Evolutionary conservation across 2,888 invertebrate species (phyloP).

Genomic region (Melinaea marsaeus): DNA sequence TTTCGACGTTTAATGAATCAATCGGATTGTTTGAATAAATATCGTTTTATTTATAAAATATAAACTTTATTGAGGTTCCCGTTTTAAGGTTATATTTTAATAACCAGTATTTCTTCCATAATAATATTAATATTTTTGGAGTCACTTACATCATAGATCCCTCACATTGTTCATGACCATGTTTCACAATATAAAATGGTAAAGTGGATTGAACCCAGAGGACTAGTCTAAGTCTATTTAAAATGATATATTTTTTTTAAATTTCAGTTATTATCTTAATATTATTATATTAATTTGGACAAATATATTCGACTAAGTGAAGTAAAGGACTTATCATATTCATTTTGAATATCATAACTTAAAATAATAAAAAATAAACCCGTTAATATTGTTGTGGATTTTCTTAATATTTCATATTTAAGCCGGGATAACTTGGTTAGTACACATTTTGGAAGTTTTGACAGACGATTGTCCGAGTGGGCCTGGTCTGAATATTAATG

Average conservation of each 20-base stretch:
- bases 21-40: constrained; percentile 8
- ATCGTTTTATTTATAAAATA: constrained; percentile 10
- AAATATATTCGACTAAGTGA: too few species aligned
- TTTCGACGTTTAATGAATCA: constrained; percentile 11
- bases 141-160: too few species aligned
- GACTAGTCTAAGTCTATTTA: too few species aligned
- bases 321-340: too few species aligned
- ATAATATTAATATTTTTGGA: not conserved
- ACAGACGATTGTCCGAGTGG: constrained; percentile 3
- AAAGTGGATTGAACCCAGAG: too few species aligned
- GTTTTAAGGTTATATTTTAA: not conserved
- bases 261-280: too few species aligned
- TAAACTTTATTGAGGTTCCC: not conserved
- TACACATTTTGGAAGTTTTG: constrained; percentile 2
- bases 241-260: too few species aligned
- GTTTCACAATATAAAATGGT: too few species aligned
- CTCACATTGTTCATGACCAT: too few species aligned
- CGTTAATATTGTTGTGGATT: not conserved
- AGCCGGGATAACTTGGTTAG: constrained; percentile 4
- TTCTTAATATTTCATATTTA: constrained; percentile 2
- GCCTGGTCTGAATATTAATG: constrained; percentile 4
- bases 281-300: too few species aligned
- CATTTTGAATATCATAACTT: too few species aligned
- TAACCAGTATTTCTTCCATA: not conserved
- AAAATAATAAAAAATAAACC: too few species aligned